Evolutionary conservation across 2,888 invertebrate genomes (phyloP), one percentile per base, ranked within the genome.

Genomic region (Oasisia sp.): DNA sequence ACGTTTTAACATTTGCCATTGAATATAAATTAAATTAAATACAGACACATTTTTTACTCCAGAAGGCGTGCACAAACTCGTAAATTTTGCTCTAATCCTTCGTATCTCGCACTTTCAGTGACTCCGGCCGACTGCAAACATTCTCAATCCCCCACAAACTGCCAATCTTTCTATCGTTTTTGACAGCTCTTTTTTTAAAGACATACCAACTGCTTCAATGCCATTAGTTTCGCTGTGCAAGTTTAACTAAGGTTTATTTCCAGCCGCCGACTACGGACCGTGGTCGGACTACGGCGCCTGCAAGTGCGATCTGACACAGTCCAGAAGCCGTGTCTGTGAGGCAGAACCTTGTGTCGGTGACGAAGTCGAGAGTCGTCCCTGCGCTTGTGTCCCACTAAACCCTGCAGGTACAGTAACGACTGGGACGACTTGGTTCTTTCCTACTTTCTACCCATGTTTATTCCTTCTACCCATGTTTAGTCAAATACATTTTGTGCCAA

Each of bases 271-370:
- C 19, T 90, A 32, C 90, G 90, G 90, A 19, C 32, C n/a, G 32
- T 90, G n/a, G n/a, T 44, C 38, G 19, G 32, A 19, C 2, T 90
- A 90, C 32, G 90, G 90, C 38, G 7, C 90, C 27, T 90, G 90
- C 32, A 38, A 19, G 90, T 90, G 90, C 9, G 90, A 90, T 44
- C 27, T 27, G 38, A n/a, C 5, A 3, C 27, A 90, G 32, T 90
- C 32, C 90, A 38, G 90, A 44, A 90, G 90, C 44, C 90, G 90
- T 90, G 90, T 90, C 14, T 90, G 90, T 44, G 90, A 90, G 38
- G 90, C 90, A 19, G 90, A 90, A 32, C 90, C 90, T 27, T 90
- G 90, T 32, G 44, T 44, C 32, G 90, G 90, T 7, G 32, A 38
- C 27, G 32, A 27, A 32, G 44, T 44, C 14, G 90, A 90, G 27